Base-by-base conservation (phyloP, 92 coral and sea anemone species). In the Epizoanthus fatuus region DNA sequence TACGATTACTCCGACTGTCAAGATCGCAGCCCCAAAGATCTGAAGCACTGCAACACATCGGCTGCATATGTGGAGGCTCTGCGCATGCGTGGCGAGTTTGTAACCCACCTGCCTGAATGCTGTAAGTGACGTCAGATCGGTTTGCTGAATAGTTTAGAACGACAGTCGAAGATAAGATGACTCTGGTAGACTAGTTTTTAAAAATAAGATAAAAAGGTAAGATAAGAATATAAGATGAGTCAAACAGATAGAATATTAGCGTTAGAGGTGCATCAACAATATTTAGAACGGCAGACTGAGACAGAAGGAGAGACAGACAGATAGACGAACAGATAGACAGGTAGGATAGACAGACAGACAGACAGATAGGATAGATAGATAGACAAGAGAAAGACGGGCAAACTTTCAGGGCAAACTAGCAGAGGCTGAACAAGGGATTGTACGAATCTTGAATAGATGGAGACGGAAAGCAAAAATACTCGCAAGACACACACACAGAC, bases 51-150 rank as follows among this genome's bases (percentile, higher is more conserved):
- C 71, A 97, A 97, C 84, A 84, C 92, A 22, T 91, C 99, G 5
- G 97, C 99, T 63, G 97, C 99, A 25, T 97, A 95, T 88, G 87
- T 96, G 19, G 99, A 94, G 71, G 86, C 94, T 76, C 82, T 95
- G 86, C 92, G 95, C 77, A 84, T 93, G 93, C 88, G 85, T 45
- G 99, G 99, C 64, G 90, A 91, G 69, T 95, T 92, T 95, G 98
- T 91, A 5, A 91, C 91, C 29, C 86, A 87, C 79, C 90, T 97
- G 53, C 96, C 97, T 10, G 99, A 95, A 86, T 97, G 99, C 73
- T 95, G 99, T 96, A 77, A 79, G 98, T 84, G 35, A 67, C 42
- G 56, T 12, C 7, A 35, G 12, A 15, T 47, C 32, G 54, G 44
- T 29, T 2, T 44, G 4, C 14, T 8, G 53, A 1, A 49, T 49